These are phyloP conservation scores for Onychostoma macrolepis DNA, from an alignment of 2,113 vertebrate genomes.

Conservation along the genomic window DNA sequence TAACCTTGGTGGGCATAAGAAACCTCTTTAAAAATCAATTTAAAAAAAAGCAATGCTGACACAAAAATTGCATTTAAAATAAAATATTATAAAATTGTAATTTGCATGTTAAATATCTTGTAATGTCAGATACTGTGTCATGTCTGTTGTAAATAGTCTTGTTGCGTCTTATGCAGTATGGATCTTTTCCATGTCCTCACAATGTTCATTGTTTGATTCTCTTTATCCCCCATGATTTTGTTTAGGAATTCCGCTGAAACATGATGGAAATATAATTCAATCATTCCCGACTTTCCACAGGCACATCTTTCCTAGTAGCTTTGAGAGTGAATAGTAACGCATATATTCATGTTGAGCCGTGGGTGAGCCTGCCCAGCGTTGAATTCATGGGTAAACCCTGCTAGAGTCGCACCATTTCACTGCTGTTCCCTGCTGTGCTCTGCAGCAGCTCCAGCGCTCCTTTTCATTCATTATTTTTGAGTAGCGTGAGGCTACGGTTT, in stretches of 20 bases:
- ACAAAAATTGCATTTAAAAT: not conserved
- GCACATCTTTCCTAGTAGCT: not conserved
- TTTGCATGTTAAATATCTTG: not conserved
- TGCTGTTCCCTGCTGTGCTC: slow-evolving; percentile 19
- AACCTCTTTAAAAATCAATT: not conserved
- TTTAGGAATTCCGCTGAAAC: not conserved
- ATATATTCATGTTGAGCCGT: slow-evolving; percentile 31
- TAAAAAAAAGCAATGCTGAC: not conserved
- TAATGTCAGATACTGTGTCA: too few relatives aligned
- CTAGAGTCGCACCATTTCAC: slow-evolving; percentile 18
- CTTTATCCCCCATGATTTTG: not conserved
- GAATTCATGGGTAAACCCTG: slow-evolving; percentile 33
- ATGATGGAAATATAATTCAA: not conserved
- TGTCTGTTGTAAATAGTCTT: too few relatives aligned
- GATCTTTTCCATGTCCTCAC: not conserved
- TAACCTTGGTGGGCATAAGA: not conserved
- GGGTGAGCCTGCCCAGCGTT: slow-evolving; percentile 19
- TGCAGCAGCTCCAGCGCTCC: slow-evolving; percentile 18
- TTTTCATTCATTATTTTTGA: slow-evolving; percentile 51
- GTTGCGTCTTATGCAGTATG: not conserved
- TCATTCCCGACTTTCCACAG: not conserved
- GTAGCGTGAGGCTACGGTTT: not conserved
- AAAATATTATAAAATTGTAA: not conserved
- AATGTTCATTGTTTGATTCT: not conserved
- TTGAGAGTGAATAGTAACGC: slow-evolving; percentile 17